Conservation (phyloP, 2,113 vertebrate genomes). For the Thalassarche chlororhynchos region DNA sequence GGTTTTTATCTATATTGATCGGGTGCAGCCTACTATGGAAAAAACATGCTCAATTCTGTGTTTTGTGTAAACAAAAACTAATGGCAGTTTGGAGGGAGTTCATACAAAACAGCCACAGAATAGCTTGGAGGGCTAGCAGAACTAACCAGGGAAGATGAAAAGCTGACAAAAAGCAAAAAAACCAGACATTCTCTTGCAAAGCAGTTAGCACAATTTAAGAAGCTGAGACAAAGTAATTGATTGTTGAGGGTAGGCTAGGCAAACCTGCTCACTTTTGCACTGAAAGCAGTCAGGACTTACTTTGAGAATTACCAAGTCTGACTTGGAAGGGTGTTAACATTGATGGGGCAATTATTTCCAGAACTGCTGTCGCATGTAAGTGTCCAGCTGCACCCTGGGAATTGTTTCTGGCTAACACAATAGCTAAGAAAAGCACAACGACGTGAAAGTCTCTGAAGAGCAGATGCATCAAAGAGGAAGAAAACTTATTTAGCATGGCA, state of each 20-base stretch:
- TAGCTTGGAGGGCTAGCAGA: conserved; percentile 38
- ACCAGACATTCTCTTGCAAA: neutral
- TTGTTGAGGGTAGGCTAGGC: neutral
- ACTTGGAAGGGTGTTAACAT: neutral
- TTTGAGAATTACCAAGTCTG: neutral
- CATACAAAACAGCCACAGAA: conserved; percentile 19
- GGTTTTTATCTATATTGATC: conserved; percentile 39
- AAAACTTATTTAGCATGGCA: neutral
- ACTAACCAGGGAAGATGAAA: conserved; percentile 34
- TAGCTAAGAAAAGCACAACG: neutral
- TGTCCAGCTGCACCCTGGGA: neutral
- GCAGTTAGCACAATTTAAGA: neutral
- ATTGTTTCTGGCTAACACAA: neutral
- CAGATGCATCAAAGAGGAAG: neutral
- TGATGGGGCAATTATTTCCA: neutral
- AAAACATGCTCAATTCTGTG: neutral
- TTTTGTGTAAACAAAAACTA: conserved; percentile 51
- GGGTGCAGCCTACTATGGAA: conserved; percentile 8
- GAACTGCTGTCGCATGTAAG: neutral
- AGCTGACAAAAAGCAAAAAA: neutral
- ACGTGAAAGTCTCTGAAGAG: neutral
- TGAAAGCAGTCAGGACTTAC: neutral
- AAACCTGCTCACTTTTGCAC: neutral
- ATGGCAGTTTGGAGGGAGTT: conserved; percentile 11
- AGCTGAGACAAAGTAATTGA: neutral